A percentile compares a stretch with the other conserved stretches of the same genome.
These are phyloP conservation scores for Euphonia xanthogaster DNA, from an alignment of 2,797 vertebrate genomes.

Conservation along the genomic window DNA sequence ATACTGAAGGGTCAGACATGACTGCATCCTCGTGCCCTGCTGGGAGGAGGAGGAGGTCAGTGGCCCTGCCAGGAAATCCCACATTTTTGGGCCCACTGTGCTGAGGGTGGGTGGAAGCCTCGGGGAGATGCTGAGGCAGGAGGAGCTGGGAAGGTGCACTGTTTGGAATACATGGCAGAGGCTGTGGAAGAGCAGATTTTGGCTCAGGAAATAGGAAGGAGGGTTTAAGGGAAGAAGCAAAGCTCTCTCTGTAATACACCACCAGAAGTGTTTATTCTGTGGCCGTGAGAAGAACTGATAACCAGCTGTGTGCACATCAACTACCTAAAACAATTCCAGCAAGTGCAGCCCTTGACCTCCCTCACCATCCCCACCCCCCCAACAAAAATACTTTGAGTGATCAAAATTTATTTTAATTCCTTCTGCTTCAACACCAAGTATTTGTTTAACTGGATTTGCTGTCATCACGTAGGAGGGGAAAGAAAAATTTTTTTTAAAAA, in stretches of 20 bases:
- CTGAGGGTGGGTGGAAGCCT: rapidly evolving
- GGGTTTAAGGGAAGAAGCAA: neutral
- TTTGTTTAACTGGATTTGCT: neutral
- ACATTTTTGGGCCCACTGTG: rapidly evolving
- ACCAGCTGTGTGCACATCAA: neutral
- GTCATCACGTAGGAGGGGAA: neutral
- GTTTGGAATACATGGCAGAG: neutral
- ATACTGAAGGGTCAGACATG: neutral
- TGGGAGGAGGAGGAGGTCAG: neutral
- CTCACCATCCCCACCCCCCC: neutral
- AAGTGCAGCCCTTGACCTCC: slow-evolving; percentile 21
- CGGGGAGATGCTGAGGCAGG: neutral
- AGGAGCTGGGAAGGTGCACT: neutral
- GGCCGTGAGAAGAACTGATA: slow-evolving; percentile 25
- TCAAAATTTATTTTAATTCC: neutral
- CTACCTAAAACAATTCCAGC: slow-evolving; percentile 41
- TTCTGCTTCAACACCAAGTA: neutral
- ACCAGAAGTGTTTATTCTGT: slow-evolving; percentile 57
- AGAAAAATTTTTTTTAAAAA: neutral
- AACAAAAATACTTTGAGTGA: slow-evolving; percentile 16
- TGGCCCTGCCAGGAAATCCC: neutral
- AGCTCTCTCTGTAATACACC: neutral
- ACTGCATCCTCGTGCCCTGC: neutral
- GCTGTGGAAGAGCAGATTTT: neutral
- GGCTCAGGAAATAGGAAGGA: neutral